Base-by-base conservation (phyloP, 2,113 vertebrate species). In the Podiceps cristatus region DNA sequence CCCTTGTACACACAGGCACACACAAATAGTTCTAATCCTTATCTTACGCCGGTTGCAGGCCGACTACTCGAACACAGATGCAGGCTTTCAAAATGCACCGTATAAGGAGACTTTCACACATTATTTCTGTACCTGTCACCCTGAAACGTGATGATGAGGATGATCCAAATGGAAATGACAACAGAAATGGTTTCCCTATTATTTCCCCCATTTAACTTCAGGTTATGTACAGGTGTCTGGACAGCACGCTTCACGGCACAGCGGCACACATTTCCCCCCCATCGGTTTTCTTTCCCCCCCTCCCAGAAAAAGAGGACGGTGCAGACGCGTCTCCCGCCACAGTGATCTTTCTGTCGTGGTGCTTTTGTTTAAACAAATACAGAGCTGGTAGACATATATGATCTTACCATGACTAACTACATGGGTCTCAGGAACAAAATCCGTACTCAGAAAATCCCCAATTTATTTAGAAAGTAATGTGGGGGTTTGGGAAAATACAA, bases 51-150 rank as follows among this genome's bases (percentile, higher is more conserved):
- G 59, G 40, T 77, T 95, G 92, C 90, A 71, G 74, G 85, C 50
- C 44, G 2, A 87, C 94, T 66, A 10, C 97, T 75, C 89, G 67
- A 97, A 93, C 58, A 78, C 92, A 95, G 96, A 93, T 89, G 97
- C 97, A 98, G 96, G 88, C 91, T 93, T 95, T 69, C 94, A 86
- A 95, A 97, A 62, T 13, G 52, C 52, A 42, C 77, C 60, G 2
- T 64, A 27, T 35, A 89, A 95, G 91, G 81, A 88, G 85, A 92
- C 88, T 76, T 98, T 98, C 93, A 96, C 93, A 86, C 93, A 40
- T 96, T 96, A 90, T 97, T 98, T 96, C 96, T 93, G 90, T 98
- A 97, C 95, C 91, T 96, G 97, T 97, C 97, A 97, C 96, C 93
- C 96, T 93, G 97, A 96, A 98, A 98, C 3, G 90, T 86, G 97